Evolutionary conservation across 92 coral and sea anemone species (phyloP).

Genomic region (Virgularia gustaviana): DNA sequence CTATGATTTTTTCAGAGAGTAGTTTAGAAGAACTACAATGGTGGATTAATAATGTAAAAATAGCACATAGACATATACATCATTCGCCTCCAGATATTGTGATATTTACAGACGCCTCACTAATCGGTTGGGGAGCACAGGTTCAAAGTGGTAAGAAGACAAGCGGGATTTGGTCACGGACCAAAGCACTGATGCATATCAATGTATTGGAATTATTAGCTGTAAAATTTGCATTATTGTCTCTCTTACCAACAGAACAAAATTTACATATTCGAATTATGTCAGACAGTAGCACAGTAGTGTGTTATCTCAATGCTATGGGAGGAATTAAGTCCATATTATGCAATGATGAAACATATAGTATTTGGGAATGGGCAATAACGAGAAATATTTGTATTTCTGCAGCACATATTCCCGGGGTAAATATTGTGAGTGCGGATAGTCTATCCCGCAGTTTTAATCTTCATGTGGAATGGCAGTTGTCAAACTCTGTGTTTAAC

Average conservation of each 20-base stretch:
- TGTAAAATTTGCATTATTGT: conserved; percentile 24
- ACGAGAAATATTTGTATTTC: conserved; percentile 46
- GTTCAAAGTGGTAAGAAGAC: conserved; percentile 30
- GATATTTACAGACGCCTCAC: conserved; percentile 52
- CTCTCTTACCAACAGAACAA: conserved; percentile 12
- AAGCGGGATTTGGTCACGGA: conserved; percentile 40
- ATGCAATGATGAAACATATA: conserved; percentile 27
- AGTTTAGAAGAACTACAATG: conserved; percentile 37
- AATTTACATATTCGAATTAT: conserved; percentile 38
- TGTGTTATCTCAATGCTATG: conserved; percentile 43
- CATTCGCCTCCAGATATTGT: conserved; percentile 26
- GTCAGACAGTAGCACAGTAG: conserved; percentile 42
- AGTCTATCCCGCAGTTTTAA: not conserved
- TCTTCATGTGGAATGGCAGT: not conserved
- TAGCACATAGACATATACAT: conserved; percentile 30
- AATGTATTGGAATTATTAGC: conserved; percentile 50
- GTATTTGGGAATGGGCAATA: conserved; percentile 52
- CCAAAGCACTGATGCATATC: conserved; percentile 28
- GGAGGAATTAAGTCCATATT: conserved; percentile 43
- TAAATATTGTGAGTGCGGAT: conserved; percentile 43
- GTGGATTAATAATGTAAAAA: conserved; percentile 40
- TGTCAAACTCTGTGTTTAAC: not conserved
- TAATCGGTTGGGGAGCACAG: conserved; percentile 57
- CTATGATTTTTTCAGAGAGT: conserved; percentile 29
- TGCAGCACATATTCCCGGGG: conserved; percentile 52